Conservation (phyloP, 2,113 vertebrate genomes). For the Rhinogobius similis region DNA sequence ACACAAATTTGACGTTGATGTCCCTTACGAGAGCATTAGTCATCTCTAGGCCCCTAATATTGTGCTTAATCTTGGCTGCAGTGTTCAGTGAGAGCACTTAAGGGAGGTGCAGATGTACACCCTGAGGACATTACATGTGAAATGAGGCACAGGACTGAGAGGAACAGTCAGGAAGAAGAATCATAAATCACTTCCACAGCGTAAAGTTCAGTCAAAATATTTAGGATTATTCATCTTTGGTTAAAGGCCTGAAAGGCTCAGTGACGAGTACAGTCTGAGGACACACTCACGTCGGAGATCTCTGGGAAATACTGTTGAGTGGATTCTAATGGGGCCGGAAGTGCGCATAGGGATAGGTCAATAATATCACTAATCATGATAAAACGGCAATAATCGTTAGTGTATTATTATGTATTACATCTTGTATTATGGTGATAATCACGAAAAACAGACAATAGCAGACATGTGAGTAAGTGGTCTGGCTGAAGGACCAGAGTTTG, state of each 20-base stretch:
- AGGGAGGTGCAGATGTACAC: constrained; percentile 20
- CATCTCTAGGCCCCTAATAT: constrained; percentile 18
- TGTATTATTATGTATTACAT: too few species aligned
- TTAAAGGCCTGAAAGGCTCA: background rate
- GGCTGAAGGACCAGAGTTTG: too few species aligned
- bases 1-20: constrained; percentile 7
- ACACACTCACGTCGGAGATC: background rate
- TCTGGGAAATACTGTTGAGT: too few species aligned
- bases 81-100: constrained; percentile 15
- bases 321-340: too few species aligned
- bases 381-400: too few species aligned
- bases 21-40: constrained; percentile 4
- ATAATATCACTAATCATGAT: too few species aligned
- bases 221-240: constrained; percentile 4
- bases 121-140: constrained; percentile 37
- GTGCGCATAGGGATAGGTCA: too few species aligned
- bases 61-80: constrained; percentile 31
- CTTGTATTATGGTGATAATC: too few species aligned
- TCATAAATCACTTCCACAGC: constrained; percentile 6
- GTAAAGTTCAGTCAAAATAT: background rate
- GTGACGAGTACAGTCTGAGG: background rate
- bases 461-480: too few species aligned
- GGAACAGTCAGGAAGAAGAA: constrained; percentile 6
- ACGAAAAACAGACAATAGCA: too few species aligned
- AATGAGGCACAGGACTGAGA: constrained; percentile 15